Conservation (phyloP, 2,797 vertebrate species). For the Peromyscus aztecus region DNA sequence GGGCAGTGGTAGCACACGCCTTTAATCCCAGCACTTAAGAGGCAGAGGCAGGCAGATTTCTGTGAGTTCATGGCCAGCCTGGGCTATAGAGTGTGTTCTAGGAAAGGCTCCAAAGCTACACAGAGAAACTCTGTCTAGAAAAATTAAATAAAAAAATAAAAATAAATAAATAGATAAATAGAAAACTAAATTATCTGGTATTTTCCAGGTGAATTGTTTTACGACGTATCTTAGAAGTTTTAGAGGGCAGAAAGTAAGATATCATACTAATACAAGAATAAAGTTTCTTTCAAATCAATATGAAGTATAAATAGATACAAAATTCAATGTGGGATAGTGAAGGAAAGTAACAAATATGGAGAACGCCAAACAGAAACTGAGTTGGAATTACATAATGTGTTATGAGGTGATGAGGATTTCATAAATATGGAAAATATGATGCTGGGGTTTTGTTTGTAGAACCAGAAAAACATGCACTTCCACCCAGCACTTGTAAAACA, state of each 20-base stretch:
- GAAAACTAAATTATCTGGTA: slow-evolving; percentile 63
- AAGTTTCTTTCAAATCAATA: neutral
- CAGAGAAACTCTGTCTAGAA: no score
- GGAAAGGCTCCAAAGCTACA: no score
- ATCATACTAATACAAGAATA: slow-evolving; percentile 39
- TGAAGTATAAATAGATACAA: slow-evolving; percentile 25
- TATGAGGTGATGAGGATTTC: neutral
- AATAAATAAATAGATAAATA: neutral
- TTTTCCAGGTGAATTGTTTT: slow-evolving; percentile 68
- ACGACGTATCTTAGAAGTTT: slow-evolving; percentile 70
- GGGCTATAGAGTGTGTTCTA: no score
- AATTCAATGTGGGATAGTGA: neutral
- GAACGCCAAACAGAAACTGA: slow-evolving; percentile 35
- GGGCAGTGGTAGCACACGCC: no score
- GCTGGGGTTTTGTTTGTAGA: neutral
- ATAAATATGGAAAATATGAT: slow-evolving; percentile 11
- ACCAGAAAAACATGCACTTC: neutral
- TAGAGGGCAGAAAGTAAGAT: slow-evolving; percentile 39
- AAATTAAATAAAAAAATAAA: no score
- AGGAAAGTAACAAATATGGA: neutral
- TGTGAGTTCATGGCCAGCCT: no score
- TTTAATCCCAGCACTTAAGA: no score
- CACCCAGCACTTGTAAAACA: neutral
- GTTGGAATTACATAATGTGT: slow-evolving; percentile 13
- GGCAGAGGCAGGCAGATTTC: no score